These are phyloP conservation scores for Gymnogyps californianus DNA, from an alignment of 2,113 vertebrate genomes.

Conservation along the genomic window DNA sequence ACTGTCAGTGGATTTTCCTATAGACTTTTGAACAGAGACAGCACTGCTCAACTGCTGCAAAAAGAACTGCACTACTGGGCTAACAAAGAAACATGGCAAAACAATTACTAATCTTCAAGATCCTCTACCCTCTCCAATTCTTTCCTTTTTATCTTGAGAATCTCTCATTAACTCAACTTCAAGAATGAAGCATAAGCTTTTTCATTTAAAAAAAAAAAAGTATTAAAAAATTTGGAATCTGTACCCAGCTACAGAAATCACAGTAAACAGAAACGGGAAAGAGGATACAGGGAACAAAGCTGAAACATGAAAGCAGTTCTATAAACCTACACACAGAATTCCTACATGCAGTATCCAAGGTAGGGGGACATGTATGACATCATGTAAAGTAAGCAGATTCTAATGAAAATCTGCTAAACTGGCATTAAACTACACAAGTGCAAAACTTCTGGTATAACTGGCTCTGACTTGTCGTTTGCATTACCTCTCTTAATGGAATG, in stretches of 20 bases:
- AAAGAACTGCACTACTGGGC: background rate
- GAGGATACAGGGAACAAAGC: background rate
- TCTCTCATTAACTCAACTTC: background rate
- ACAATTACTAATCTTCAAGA: background rate
- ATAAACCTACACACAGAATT: background rate
- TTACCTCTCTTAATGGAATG: constrained; percentile 92
- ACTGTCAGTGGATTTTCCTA: background rate
- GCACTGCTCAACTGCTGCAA: background rate
- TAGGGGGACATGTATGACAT: background rate
- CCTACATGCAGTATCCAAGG: background rate
- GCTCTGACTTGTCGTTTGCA: background rate
- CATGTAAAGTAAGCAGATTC: background rate
- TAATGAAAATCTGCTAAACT: background rate
- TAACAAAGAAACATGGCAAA: background rate
- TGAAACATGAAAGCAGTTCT: background rate
- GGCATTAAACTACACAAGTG: background rate
- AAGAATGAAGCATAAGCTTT: background rate
- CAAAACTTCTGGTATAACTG: background rate
- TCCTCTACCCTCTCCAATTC: background rate
- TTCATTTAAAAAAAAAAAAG: background rate
- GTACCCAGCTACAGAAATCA: background rate
- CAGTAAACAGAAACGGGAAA: background rate
- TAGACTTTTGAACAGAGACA: background rate
- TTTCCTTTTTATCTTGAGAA: background rate
- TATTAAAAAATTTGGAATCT: background rate